phyloP scores from a whole-genome alignment of 2,888 invertebrate genomes.

The Allacma fusca region DNA sequence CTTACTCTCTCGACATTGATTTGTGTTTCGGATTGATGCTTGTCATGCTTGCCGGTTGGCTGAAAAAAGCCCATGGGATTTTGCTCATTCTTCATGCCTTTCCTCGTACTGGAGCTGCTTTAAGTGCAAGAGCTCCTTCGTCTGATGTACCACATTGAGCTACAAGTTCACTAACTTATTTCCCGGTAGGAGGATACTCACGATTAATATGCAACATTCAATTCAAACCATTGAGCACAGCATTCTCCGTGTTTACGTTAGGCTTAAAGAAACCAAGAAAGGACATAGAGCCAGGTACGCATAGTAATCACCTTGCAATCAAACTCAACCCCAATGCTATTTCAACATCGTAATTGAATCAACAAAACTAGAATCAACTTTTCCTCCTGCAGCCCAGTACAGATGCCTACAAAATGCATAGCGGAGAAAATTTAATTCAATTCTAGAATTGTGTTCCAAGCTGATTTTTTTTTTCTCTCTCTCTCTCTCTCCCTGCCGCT shows the following conservation, averaged over 20 bases:
- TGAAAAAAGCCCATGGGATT: slow-evolving; percentile 51
- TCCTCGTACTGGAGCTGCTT: neutral
- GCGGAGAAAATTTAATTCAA: slow-evolving; percentile 16
- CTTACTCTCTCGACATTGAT: slow-evolving; percentile 57
- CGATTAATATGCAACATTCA: slow-evolving; percentile 12
- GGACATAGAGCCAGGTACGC: slow-evolving; percentile 16
- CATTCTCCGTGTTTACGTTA: neutral
- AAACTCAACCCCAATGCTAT: slow-evolving; percentile 9
- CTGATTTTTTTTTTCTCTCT: slow-evolving; percentile 32
- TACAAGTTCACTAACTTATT: slow-evolving; percentile 2
- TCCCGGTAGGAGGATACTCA: neutral
- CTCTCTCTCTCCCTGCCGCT: neutral
- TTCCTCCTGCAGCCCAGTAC: neutral
- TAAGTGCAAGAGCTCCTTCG: neutral
- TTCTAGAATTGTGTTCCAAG: slow-evolving; percentile 10
- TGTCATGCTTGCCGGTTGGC: slow-evolving; percentile 39
- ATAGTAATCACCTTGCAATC: slow-evolving; percentile 27
- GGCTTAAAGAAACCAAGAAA: neutral
- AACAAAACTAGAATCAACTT: slow-evolving; percentile 14
- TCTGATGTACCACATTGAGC: neutral
- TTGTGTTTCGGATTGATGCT: slow-evolving; percentile 60
- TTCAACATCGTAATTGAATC: slow-evolving; percentile 24
- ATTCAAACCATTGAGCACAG: neutral
- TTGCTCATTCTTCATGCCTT: slow-evolving; percentile 31
- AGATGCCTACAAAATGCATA: slow-evolving; percentile 30